Base-by-base conservation (phyloP, 2,113 vertebrate genomes). In the Panthera tigris region DNA sequence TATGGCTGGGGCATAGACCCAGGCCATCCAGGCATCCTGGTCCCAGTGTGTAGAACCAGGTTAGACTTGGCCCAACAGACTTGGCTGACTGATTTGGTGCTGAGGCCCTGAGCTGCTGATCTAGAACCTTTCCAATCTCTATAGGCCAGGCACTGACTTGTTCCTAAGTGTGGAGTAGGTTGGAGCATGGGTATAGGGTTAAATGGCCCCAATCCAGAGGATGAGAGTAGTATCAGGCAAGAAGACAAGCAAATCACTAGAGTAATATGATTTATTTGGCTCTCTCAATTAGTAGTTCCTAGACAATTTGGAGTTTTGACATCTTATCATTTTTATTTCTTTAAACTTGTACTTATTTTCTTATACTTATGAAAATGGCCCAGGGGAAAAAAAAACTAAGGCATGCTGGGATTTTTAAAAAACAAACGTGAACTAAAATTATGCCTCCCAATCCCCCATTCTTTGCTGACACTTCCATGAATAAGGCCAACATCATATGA, bases 251-350 rank as follows among this genome's bases (percentile, higher is more conserved):
- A 95, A 87, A 25, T 78, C 66, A 52, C 25, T 16, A 57, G 50
- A 92, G 5, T 61, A 94, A 94, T 85, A 4, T 89, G 31, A 9
- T 82, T 93, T 94, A 89, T 88, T 63, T 91, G 85, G 36, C 21
- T 93, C 36, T 76, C 27, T 89, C 21, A 45, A 89, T 16, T 25
- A 89, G 52, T 65, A 86, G 93, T 95, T 97, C 15, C 27, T 25
- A 86, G 50, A 79, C 71, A 93, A 91, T 89, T 84, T 89, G 45
- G 50, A 94, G 52, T 65, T 96, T 85, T 95, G 73, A 94, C 89
- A 92, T 29, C 33, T 65, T 73, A 61, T 48, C 50, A 76, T 94
- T 55, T 94, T 94, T 48, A 82, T 91, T 86, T 73, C 74, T 79
- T 96, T 91, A 66, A 27, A 79, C 2, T 52, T 86, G 55, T 65